A percentile compares a stretch with the other conserved stretches of the same genome.
Evolutionary conservation across 2,113 vertebrate genomes (phyloP).

Genomic region (Sterrhoptilus dennistouni): DNA sequence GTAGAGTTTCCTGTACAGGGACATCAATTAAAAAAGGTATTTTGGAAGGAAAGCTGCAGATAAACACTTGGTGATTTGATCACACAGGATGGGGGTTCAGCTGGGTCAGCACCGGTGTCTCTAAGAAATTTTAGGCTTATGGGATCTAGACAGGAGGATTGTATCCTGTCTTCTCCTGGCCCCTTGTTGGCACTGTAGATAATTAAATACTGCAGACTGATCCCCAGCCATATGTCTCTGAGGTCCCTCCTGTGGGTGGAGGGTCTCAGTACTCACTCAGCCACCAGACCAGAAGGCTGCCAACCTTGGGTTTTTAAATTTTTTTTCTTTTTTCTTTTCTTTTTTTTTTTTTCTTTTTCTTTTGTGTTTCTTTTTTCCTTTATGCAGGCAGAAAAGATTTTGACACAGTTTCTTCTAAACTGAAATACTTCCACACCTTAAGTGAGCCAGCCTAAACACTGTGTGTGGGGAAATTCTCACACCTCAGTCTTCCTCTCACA

Average conservation of each 20-base stretch:
- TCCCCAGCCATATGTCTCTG: rapidly evolving
- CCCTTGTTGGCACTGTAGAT: not conserved
- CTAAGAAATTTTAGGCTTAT: not conserved
- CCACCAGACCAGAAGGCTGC: not conserved
- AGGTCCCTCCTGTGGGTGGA: not conserved
- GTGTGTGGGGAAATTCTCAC: not conserved
- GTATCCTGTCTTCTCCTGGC: not conserved
- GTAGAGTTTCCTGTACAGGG: not conserved
- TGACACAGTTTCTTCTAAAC: not conserved
- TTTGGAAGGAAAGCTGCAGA: not conserved
- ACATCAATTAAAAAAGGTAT: not conserved
- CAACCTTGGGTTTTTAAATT: too few species aligned
- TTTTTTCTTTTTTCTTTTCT: too few species aligned
- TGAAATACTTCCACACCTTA: not conserved
- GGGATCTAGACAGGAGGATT: not conserved
- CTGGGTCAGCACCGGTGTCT: not conserved
- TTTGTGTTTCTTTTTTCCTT: not conserved
- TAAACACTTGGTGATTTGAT: not conserved
- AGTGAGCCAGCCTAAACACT: not conserved
- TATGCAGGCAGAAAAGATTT: not conserved
- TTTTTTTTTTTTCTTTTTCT: too few species aligned
- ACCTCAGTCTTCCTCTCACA: not conserved
- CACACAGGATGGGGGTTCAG: not conserved
- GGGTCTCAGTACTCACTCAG: not conserved
- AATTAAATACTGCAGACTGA: not conserved